Base-by-base conservation (phyloP, 1,140 invertebrate species). In the Tetranychus urticae region DNA sequence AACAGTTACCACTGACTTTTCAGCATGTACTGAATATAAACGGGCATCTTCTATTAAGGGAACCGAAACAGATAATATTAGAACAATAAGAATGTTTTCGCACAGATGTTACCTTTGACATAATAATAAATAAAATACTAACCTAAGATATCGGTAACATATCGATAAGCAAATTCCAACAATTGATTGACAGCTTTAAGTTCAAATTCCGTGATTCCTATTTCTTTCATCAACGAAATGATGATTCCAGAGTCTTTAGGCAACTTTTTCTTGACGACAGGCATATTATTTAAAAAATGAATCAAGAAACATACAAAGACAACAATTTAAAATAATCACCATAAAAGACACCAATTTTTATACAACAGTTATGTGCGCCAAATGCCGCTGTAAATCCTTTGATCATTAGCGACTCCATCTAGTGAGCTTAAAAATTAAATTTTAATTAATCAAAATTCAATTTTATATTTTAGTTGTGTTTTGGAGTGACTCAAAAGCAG, bases 171-270 rank as follows among this genome's bases (percentile, higher is more conserved):
- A 70, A 94, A 97, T 75, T 97, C 92, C 8, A 96, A 76, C 66
- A 97, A 77, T 72, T 94, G 90, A 73, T 91, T 89, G 35, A 97
- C 81, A 12, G 93, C 86, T 68, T 86, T 78, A 2, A 89, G 89
- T 67, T 97, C 92, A 69, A 91, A 93, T 61, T 92, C 86, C 2
- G 78, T 79, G 34, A 96, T 83, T 35, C 89, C 90, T 73, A 92
- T 83, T 72, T 97, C 92, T 74, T 91, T 91, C 72, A 97, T 80
- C 64, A 97, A 89, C 23, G 88, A 84, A 75, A 85, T 82, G 67
- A 97, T 91, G 54, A 96, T 88, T 74, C 89, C 85, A 5, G 87
- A 88, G 79, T 97, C 92, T 75, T 91, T 90, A 13, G 63, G 61
- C 12, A 50, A 42, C 36, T 46, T 61, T 14, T 33, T 50, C 34